phyloP scores from a whole-genome alignment of 2,888 invertebrate genomes.

The Ectemnius cavifrons region DNA sequence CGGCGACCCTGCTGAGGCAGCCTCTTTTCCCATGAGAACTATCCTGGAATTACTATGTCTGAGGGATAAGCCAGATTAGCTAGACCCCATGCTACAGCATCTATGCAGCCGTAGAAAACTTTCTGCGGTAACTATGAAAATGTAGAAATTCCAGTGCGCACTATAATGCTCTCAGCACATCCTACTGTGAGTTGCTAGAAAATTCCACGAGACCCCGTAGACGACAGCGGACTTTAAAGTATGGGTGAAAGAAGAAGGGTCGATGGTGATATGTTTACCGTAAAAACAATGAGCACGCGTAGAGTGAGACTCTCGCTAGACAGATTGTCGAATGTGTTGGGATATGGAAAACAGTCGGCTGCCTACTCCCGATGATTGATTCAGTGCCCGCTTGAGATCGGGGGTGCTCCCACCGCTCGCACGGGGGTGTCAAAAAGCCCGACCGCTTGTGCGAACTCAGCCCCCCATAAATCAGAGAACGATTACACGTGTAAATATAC shows the following conservation, averaged over 20 bases:
- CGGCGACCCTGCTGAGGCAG: slow-evolving; percentile 18
- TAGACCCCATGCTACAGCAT: slow-evolving; percentile 20
- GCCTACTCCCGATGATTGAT: slow-evolving; percentile 45
- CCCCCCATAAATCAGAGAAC: slow-evolving; percentile 59
- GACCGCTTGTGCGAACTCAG: slow-evolving; percentile 13
- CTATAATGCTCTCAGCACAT: too few species aligned
- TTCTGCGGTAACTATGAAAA: neutral
- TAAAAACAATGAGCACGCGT: neutral
- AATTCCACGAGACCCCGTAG: too few species aligned
- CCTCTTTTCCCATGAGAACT: slow-evolving; percentile 43
- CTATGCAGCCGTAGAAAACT: neutral
- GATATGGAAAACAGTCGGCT: slow-evolving; percentile 3
- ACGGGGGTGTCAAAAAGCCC: slow-evolving; percentile 31
- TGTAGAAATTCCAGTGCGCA: too few species aligned
- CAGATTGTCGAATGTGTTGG: neutral
- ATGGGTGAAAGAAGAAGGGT: neutral
- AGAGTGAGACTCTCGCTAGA: neutral
- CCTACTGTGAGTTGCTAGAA: too few species aligned
- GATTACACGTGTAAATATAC: slow-evolving; percentile 65
- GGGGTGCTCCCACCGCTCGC: slow-evolving; percentile 7
- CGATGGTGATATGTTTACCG: neutral
- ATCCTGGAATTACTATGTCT: slow-evolving; percentile 19
- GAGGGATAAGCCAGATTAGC: slow-evolving; percentile 32
- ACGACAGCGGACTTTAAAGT: neutral
- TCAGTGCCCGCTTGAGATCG: slow-evolving; percentile 27